Percentiles rank a stretch among this genome's conserved stretches.
phyloP scores from a whole-genome alignment of 2,888 invertebrate species.

The Cheilosia impressa region DNA sequence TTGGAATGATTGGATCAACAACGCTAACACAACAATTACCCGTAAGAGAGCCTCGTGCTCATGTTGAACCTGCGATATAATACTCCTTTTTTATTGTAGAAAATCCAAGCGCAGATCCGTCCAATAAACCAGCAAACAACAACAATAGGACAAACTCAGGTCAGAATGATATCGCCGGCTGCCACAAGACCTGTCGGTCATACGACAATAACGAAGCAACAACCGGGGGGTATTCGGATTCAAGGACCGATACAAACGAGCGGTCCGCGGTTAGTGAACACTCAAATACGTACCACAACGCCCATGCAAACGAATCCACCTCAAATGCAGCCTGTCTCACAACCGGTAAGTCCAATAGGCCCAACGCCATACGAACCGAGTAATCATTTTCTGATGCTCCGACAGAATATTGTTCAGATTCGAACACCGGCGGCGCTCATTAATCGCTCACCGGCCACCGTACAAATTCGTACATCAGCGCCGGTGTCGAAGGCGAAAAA shows the following conservation, averaged over 20 bases:
- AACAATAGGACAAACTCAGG: conserved; percentile 85
- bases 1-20: conserved; percentile 85
- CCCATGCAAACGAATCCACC: conserved; percentile 79
- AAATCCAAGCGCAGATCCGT: conserved; percentile 85
- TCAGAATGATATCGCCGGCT: conserved; percentile 86
- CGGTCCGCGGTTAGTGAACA: conserved; percentile 81
- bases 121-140: conserved; percentile 85
- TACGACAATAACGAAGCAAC: conserved; percentile 84
- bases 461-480: conserved; percentile 81
- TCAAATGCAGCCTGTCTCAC: conserved; percentile 82
- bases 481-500: conserved; percentile 78
- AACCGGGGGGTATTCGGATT: conserved; percentile 81
- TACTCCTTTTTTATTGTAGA: conserved; percentile 76
- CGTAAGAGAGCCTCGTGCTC: conserved; percentile 76
- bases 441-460: conserved; percentile 81
- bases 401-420: conserved; percentile 83
- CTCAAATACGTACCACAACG: conserved; percentile 79
- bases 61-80: not conserved
- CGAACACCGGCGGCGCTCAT: conserved; percentile 79
- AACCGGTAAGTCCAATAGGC: conserved; percentile 79
- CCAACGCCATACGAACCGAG: conserved; percentile 12
- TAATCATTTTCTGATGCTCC: conserved; percentile 53
- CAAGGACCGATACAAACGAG: conserved; percentile 79
- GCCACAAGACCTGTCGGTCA: conserved; percentile 83
- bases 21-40: conserved; percentile 82